Evolutionary conservation across 2,113 vertebrate genomes (phyloP).

Genomic region (Nibea coibor): DNA sequence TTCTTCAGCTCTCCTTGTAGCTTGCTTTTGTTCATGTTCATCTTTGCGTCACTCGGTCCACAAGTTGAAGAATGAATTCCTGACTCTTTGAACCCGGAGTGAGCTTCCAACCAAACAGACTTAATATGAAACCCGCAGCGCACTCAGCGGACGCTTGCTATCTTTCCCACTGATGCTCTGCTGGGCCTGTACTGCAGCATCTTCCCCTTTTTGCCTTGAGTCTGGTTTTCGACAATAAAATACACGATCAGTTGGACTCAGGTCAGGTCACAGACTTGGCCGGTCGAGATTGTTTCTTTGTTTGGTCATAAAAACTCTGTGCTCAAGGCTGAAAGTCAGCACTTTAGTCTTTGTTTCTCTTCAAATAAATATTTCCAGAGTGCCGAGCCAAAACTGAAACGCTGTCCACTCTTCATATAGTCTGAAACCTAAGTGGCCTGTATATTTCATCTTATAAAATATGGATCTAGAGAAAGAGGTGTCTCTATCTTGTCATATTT

Average conservation of each 20-base stretch:
- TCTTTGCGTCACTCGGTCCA: background rate
- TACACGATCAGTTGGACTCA: background rate
- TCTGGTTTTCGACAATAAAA: background rate
- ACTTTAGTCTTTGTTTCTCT: background rate
- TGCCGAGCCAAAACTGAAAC: background rate
- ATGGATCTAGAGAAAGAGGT: constrained; percentile 1
- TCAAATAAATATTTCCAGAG: background rate
- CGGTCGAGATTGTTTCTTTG: background rate
- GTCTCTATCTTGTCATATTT: constrained; percentile 27
- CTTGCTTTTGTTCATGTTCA: background rate
- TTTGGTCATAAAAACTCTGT: background rate
- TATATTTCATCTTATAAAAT: constrained; percentile 17
- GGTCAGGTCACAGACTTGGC: background rate
- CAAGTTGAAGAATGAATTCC: background rate
- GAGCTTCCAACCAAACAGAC: background rate
- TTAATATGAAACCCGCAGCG: background rate
- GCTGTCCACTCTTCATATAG: background rate
- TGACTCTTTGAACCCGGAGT: background rate
- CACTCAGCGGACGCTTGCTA: background rate
- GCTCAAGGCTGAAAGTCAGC: background rate
- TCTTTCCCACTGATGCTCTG: background rate
- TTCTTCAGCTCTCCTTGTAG: background rate
- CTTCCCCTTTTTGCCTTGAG: background rate
- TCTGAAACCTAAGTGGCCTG: background rate
- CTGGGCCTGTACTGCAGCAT: background rate